These are phyloP conservation scores for Hyalella azteca DNA, from an alignment of 2,888 invertebrate genomes.

Conservation along the genomic window DNA sequence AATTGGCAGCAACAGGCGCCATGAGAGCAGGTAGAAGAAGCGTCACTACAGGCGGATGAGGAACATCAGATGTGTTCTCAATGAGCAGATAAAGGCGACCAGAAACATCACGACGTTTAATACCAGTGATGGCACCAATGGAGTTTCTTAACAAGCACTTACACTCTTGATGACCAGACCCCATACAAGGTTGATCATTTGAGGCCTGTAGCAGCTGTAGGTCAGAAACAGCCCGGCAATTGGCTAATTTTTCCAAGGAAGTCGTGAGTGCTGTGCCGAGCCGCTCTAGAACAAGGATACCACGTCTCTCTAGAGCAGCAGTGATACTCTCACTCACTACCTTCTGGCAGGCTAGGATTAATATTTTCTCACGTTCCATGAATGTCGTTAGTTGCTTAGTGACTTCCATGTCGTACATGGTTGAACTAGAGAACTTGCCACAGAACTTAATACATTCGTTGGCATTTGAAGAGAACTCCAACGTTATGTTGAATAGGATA, in stretches of 20 bases:
- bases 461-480: background rate
- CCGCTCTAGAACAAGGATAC: conserved; percentile 46
- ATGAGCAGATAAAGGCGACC: background rate
- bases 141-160: background rate
- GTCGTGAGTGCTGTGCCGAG: conserved; percentile 43
- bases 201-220: background rate
- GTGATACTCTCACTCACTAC: conserved; percentile 43
- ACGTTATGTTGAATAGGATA: background rate
- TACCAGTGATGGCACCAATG: background rate
- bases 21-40: background rate
- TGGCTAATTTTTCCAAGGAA: conserved; percentile 39
- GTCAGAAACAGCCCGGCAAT: conserved; percentile 29
- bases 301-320: conserved; percentile 44
- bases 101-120: background rate
- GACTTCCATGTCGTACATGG: background rate
- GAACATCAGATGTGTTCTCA: background rate
- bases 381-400: background rate
- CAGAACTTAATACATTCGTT: background rate
- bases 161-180: background rate
- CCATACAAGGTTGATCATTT: background rate
- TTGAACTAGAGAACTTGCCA: background rate
- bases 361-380: conserved; percentile 38
- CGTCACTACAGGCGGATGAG: conserved; percentile 10
- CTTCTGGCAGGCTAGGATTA: conserved; percentile 50
- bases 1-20: background rate